These are phyloP conservation scores for Eremobia ochroleuca DNA, from an alignment of 2,888 invertebrate genomes.

Conservation along the genomic window DNA sequence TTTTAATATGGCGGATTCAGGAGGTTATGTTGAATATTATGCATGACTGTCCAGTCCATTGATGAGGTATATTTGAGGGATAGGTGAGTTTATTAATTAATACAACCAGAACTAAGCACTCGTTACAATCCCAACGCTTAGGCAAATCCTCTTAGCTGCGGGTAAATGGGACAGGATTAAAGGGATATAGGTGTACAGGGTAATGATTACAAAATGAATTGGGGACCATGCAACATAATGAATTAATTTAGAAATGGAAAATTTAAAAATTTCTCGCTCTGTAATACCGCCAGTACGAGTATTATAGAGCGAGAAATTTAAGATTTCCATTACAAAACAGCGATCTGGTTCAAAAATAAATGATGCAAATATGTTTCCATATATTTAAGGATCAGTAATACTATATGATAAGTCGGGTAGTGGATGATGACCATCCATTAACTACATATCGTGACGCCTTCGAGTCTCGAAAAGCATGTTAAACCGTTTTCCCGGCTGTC, in stretches of 20 bases:
- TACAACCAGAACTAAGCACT: conserved; percentile 45
- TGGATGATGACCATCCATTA: background rate
- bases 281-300: too few relatives aligned
- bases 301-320: background rate
- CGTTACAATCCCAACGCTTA: conserved; percentile 46
- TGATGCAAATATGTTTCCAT: background rate
- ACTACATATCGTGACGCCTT: background rate
- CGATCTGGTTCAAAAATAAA: background rate
- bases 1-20: too few relatives aligned
- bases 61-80: background rate
- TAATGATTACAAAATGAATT: conserved; percentile 50
- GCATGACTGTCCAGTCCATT: background rate
- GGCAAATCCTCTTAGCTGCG: conserved; percentile 50
- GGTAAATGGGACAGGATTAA: conserved; percentile 53
- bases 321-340: background rate
- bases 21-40: background rate
- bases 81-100: conserved; percentile 41
- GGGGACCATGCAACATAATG: conserved; percentile 23
- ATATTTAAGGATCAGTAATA: background rate
- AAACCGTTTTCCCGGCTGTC: background rate
- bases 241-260: conserved; percentile 31
- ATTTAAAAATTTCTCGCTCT: too few relatives aligned
- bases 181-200: conserved; percentile 30
- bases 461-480: background rate
- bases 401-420: background rate